Conservation (phyloP, 2,113 vertebrate species). For the Casuarius casuarius region DNA sequence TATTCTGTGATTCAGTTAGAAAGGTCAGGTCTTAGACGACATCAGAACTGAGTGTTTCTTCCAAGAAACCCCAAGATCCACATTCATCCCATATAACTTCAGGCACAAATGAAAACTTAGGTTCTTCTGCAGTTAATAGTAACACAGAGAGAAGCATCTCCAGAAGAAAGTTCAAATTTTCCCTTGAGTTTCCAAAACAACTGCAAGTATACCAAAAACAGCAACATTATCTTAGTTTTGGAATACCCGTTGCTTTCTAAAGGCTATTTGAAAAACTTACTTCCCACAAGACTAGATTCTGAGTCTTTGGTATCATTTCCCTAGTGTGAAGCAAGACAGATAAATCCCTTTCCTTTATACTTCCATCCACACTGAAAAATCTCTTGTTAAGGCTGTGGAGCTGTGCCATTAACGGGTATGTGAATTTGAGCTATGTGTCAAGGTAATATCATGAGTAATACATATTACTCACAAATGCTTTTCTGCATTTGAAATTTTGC, state of each 20-base stretch:
- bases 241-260: not conserved
- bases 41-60: not conserved
- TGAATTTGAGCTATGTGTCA: not conserved
- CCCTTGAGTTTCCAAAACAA: not conserved
- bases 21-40: not conserved
- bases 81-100: not conserved
- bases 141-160: not conserved
- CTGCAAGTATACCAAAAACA: not conserved
- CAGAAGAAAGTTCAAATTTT: not conserved
- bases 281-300: not conserved
- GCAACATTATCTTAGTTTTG: not conserved
- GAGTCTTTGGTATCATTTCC: not conserved
- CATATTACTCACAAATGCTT: not conserved
- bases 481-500: not conserved
- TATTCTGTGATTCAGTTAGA: not conserved
- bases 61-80: not conserved
- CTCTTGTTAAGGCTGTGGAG: not conserved
- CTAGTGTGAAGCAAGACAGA: not conserved
- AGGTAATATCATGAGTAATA: fast-evolving
- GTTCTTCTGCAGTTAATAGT: not conserved
- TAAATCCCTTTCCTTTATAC: not conserved
- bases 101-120: not conserved
- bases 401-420: not conserved
- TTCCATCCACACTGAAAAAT: not conserved
- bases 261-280: not conserved